phyloP scores from a whole-genome alignment of 2,113 vertebrate species.

The Actenoides hombroni region DNA sequence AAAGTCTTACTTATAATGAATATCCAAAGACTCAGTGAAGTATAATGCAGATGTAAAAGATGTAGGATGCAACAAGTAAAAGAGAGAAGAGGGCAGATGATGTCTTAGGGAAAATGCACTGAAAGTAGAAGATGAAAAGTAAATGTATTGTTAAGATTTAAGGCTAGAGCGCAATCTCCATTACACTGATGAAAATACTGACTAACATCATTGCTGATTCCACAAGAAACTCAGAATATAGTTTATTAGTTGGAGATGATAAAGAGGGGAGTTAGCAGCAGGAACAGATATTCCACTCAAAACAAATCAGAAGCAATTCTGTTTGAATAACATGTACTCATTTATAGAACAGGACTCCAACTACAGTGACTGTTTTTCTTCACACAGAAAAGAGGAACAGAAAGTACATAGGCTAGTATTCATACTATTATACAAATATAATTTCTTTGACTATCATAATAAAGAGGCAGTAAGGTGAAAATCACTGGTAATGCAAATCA shows the following conservation, averaged over 20 bases:
- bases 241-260: background rate
- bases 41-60: background rate
- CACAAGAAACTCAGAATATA: background rate
- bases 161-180: background rate
- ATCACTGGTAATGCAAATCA: background rate
- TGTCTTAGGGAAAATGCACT: background rate
- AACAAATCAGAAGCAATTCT: background rate
- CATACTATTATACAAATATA: too few relatives aligned
- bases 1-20: background rate
- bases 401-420: background rate
- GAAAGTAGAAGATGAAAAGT: background rate
- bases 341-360: background rate
- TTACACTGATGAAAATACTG: background rate
- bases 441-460: background rate
- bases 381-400: background rate
- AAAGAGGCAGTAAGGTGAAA: background rate
- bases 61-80: background rate
- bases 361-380: background rate
- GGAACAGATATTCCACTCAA: background rate
- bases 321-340: background rate
- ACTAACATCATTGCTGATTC: background rate
- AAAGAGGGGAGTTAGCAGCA: background rate
- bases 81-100: background rate
- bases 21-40: background rate
- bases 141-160: background rate